Evolutionary conservation across 1,140 invertebrate species (phyloP), one percentile per base, ranked within the genome.

Genomic region (Drosophila bifasciata): DNA sequence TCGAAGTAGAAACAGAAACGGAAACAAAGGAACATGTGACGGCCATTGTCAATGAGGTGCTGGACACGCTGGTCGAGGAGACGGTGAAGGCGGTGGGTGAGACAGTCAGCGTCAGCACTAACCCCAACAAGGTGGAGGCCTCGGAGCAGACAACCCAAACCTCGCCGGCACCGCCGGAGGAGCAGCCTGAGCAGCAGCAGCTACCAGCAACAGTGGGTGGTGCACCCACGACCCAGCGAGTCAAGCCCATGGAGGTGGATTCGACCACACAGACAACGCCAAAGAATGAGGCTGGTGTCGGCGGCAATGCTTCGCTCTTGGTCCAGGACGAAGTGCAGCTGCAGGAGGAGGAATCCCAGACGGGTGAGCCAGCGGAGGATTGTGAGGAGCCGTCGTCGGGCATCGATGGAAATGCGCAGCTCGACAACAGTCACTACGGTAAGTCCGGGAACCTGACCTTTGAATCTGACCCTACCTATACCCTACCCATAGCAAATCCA

Each of bases 351-450:
- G 63, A 68, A 2, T 44, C 43, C 4, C 74, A 72, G 7, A 43
- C 50, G 0, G 43, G 19, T 0, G 70, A 32, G 5, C 51, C 28
- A 0, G 28, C 45, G 4, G 79, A 81, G 9, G 55, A 72, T 11
- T 36, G 32, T 2, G 74, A 74, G 1, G 79, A 76, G 52, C 94
- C 94, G 96, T 95, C 40, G 1, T 4, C 94, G 93, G 96, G 95
- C 9, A 66, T 15, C 1, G 78, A 81, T 1, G 72, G 25, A 3
- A 17, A 55, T 15, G 51, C 16, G 0, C 66, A 76, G 15, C 21
- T 85, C 57, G 95, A 96, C 91, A 94, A 95, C 43, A 95, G 95
- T 93, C 95, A 96, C 92, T 96, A 96, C 89, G 95, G 95, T 96
- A 92, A 93, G 92, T 75, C n/a, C n/a, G 32, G 32, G 3, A 13